Base-by-base conservation (phyloP, 2,797 vertebrate species). In the Halcyon chelicuti region DNA sequence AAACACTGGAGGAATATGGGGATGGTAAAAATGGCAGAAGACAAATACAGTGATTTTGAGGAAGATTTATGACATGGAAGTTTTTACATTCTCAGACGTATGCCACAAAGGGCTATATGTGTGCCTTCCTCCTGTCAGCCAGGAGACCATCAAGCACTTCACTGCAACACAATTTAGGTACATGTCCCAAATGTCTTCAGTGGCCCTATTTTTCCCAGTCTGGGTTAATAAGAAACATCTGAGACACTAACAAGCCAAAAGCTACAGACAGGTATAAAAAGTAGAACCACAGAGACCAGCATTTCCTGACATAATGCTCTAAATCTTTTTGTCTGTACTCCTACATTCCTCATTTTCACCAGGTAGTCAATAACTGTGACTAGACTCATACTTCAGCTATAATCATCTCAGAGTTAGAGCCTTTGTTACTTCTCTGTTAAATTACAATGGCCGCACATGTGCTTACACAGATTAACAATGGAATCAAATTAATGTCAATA, bases 31-130 rank as follows among this genome's bases (percentile, higher is more conserved):
- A 57, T 35, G 16, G 31, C 25, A 60, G 51, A 18, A 83, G 65
- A 44, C 3, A 67, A 55, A 46, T 21, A 40, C 33, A 35, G 21
- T 21, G 49, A 61, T 28, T 25, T 54, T 7, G 26, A 62, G 31
- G n/a, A 70, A 16, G 9, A 12, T 62, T 81, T 75, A n/a, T 49
- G 33, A 46, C 37, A 46, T 19, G n/a, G 29, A 42, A 73, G 65
- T 63, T 39, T 15, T 67, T 35, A 18, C 0, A 1, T 17, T 39
- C 16, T 29, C 47, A 68, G 54, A 17, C 0, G 0, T 14, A 37
- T 19, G 21, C n/a, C 31, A 35, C 13, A 28, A 26, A 0, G 3
- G 23, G 22, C n/a, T 54, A 0, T 3, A 39, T 0, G 3, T 17
- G 14, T 49, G 63, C 49, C 35, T 60, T 79, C 23, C 28, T 28